Base-by-base conservation (phyloP, 2,113 vertebrate species). In the Cyprinodon variegatus region DNA sequence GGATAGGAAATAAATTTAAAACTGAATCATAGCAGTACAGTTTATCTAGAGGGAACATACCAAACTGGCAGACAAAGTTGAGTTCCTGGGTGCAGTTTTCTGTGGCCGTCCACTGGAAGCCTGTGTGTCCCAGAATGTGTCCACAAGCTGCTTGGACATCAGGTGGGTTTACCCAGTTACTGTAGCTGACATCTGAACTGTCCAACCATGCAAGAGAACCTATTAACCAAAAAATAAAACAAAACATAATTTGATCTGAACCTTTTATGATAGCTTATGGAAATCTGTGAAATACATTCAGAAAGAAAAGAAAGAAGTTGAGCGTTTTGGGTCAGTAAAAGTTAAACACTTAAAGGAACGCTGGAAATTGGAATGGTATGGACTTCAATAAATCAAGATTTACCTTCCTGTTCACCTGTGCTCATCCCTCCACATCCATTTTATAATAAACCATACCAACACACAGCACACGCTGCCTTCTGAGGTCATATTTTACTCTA, bases 31-130 rank as follows among this genome's bases (percentile, higher is more conserved):
- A 17, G 65, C 1, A 4, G 62, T 37, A 12, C 2, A 3, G 46
- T 77, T 67, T 6, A 60, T 75, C 53, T 43, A 70, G 8, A 41
- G 46, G 40, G 41, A 22, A 50, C 91, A 86, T 90, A 98, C 97
- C 96, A 91, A 96, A 97, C 89, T 98, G 89, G 1, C 97, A 99
- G 85, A 98, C 91, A 61, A 97, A 99, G 92, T 89, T 74, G 0
- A 96, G 91, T 74, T 95, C 94, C 88, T 96, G 96, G 38, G 88
- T 94, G 76, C 97, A 99, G 40, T 97, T 95, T 64, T 74, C 92
- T 12, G 93, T 93, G 50, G 93, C 87, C 20, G 91, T 92, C 97
- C 97, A 99, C 60, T 90, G 90, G 76, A 95, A 96, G 22, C 90
- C 92, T 60, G 95, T 92, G 14, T 95, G 93, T 86, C 88, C 95